Evolutionary conservation across 2,888 invertebrate genomes (phyloP), one percentile per base, ranked within the genome.

Genomic region (Hirtodrosophila confusa): DNA sequence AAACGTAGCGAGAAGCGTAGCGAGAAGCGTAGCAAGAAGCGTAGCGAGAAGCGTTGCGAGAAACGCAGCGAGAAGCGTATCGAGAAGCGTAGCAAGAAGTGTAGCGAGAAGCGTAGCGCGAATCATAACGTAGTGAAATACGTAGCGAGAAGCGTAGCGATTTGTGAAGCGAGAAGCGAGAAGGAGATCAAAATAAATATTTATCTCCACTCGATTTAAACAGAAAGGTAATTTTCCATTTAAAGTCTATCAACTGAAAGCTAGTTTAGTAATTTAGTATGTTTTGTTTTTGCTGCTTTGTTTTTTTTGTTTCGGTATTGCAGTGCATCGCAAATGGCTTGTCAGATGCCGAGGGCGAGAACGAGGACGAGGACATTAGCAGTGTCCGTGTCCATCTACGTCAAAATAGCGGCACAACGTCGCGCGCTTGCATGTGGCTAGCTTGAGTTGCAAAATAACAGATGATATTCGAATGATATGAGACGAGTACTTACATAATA

Each of bases 291-390:
- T 51, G 27, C 24, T 47, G 29, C 36, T 53, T 36, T 35, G 31
- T 36, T 41, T 51, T 44, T 50, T 47, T 8, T 55, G 35, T 66
- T 57, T 63, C 45, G 78, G 61, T 78, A 55, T 75, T 77, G 69
- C 80, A 75, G 89, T 90, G 80, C 85, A 89, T 70, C 76, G 86
- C 67, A 69, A 86, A 47, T 67, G 83, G 62, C 69, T 82, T 77
- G 69, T 69, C 75, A 77, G 86, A 56, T 70, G 78, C 50, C 71
- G 80, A 64, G 65, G 75, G 37, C 66, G 51, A 40, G n/a, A 37
- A 54, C 35, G 51, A 12, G 51, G 44, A 75, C 53, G 72, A 63
- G 61, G 66, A 79, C 61, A 57, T 68, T 64, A 44, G 66, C 69
- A 75, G 78, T 83, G 70, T 64, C 58, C 75, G 8, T 10, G 56